These are phyloP conservation scores for Orthosia gothica DNA, from an alignment of 2,888 invertebrate species.

Conservation along the genomic window DNA sequence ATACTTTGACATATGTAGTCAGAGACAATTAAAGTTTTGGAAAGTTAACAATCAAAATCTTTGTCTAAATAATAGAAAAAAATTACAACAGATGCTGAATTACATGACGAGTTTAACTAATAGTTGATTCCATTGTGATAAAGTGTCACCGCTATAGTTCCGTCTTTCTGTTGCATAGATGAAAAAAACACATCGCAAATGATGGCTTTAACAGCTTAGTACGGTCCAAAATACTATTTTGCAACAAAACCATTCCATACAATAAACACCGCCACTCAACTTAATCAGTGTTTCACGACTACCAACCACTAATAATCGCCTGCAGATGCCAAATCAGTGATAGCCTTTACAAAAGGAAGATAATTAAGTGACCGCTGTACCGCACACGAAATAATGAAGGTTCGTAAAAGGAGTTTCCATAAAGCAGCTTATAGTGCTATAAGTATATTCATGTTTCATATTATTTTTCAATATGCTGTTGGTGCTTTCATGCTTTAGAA, in stretches of 20 bases:
- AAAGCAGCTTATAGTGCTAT: constrained; percentile 42
- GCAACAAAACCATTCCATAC: background rate
- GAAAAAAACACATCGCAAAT: no score
- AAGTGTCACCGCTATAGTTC: no score
- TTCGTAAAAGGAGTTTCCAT: constrained; percentile 49
- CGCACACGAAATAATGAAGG: constrained; percentile 52
- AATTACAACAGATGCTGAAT: no score
- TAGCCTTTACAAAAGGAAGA: constrained; percentile 48
- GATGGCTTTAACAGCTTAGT: no score
- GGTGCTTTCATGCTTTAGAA: constrained; percentile 24
- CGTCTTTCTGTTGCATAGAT: no score
- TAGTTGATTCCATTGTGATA: no score
- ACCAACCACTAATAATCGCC: constrained; percentile 49
- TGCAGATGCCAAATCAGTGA: constrained; percentile 55
- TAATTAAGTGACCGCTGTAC: constrained; percentile 66
- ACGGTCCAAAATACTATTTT: no score
- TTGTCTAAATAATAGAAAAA: no score
- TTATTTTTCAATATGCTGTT: constrained; percentile 48
- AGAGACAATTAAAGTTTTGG: no score
- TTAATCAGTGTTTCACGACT: background rate
- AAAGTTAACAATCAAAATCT: no score
- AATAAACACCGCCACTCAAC: background rate
- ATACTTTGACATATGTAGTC: no score
- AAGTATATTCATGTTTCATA: constrained; percentile 47
- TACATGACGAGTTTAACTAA: no score